A percentile compares a stretch with the other conserved stretches of the same genome.
phyloP scores from a whole-genome alignment of 2,888 invertebrate genomes.

The Agrochola circellaris region DNA sequence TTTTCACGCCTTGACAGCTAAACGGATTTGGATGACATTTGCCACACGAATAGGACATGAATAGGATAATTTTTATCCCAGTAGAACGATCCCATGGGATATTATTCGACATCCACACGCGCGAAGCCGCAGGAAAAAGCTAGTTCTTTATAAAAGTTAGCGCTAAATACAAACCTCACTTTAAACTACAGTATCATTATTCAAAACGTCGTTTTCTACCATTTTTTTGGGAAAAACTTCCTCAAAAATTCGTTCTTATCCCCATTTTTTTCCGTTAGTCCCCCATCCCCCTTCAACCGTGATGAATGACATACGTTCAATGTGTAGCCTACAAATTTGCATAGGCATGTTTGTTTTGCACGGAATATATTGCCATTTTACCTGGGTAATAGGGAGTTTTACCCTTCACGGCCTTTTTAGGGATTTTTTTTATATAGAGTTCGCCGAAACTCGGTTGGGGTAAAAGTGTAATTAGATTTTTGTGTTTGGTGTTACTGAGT shows the following conservation, averaged over 20 bases:
- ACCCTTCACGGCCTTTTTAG: slow-evolving; percentile 32
- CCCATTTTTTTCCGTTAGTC: slow-evolving; percentile 37
- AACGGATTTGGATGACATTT: too few relatives aligned
- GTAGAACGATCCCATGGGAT: too few relatives aligned
- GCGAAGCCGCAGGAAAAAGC: neutral
- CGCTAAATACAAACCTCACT: neutral
- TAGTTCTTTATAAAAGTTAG: neutral
- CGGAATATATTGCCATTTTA: slow-evolving; percentile 60
- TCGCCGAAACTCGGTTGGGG: slow-evolving; percentile 21
- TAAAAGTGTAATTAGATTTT: slow-evolving; percentile 53
- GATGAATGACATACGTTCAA: slow-evolving; percentile 67
- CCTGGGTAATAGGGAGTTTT: slow-evolving; percentile 54
- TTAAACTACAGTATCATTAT: slow-evolving; percentile 22
- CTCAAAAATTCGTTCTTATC: slow-evolving; percentile 39
- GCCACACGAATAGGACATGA: too few relatives aligned
- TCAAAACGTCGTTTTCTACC: slow-evolving; percentile 23
- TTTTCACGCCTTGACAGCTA: too few relatives aligned
- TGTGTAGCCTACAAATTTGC: slow-evolving; percentile 66
- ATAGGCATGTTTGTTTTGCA: slow-evolving; percentile 64
- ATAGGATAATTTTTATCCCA: neutral
- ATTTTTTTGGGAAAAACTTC: slow-evolving; percentile 8
- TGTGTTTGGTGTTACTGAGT: slow-evolving; percentile 50
- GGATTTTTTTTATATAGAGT: slow-evolving; percentile 35
- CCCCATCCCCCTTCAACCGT: slow-evolving; percentile 31
- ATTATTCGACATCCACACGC: too few relatives aligned